These are phyloP conservation scores for Hemistola chrysoprasaria DNA, from an alignment of 2,888 invertebrate genomes.

Conservation along the genomic window DNA sequence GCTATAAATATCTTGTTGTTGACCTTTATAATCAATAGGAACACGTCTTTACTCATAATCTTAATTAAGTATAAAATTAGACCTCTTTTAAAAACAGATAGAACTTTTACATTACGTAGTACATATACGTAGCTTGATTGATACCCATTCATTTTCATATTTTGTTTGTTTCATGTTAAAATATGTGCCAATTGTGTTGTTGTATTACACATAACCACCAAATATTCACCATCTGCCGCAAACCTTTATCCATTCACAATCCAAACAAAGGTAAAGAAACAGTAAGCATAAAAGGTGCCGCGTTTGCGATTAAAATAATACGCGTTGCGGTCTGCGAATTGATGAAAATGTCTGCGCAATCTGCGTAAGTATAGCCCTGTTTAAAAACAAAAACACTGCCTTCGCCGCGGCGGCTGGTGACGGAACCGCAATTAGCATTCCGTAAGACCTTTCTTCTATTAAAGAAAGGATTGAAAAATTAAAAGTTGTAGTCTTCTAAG, in stretches of 20 bases:
- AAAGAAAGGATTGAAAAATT: constrained; percentile 8
- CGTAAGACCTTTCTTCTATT: constrained; percentile 50
- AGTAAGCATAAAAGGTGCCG: constrained; percentile 54
- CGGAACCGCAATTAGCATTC: constrained; percentile 62
- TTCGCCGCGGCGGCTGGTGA: constrained; percentile 57
- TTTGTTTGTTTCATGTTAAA: no score
- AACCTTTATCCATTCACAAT: constrained; percentile 27
- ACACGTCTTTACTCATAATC: no score
- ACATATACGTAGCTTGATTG: no score
- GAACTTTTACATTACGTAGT: no score
- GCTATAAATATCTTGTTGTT: no score
- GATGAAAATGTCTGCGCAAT: constrained; percentile 75
- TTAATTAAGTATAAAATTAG: no score
- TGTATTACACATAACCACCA: no score
- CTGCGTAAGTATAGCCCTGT: constrained; percentile 71
- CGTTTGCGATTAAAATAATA: constrained; percentile 72
- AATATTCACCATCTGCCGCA: constrained; percentile 6
- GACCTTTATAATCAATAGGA: no score
- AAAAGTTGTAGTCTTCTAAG: not conserved
- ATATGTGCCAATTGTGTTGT: no score
- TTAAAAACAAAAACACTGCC: constrained; percentile 72
- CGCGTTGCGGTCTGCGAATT: constrained; percentile 62
- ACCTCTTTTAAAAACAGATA: no score
- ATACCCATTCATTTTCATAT: no score
- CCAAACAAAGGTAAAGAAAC: constrained; percentile 37